Evolutionary conservation across 2,888 invertebrate species (phyloP).

Genomic region (Meta bourneti): DNA sequence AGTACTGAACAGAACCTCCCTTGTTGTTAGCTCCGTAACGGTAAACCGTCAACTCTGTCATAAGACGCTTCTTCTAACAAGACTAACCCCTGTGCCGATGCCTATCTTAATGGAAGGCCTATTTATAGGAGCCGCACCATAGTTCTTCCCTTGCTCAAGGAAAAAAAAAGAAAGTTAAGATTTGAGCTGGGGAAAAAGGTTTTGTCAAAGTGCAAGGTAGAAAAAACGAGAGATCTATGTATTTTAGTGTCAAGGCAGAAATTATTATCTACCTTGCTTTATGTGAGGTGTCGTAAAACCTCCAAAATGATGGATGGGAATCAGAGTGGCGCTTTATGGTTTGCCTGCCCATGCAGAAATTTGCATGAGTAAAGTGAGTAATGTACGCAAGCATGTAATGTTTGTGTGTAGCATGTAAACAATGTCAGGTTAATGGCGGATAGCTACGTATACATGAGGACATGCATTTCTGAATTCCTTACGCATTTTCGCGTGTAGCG

Average conservation of each 20-base stretch:
- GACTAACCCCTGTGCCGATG: slow-evolving; percentile 49
- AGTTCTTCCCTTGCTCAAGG: neutral
- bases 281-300: slow-evolving; percentile 30
- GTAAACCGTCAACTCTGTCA: slow-evolving; percentile 68
- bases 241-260: slow-evolving; percentile 23
- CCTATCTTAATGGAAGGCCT: slow-evolving; percentile 72
- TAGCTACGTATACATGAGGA: neutral
- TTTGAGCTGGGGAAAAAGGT: slow-evolving; percentile 47
- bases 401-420: neutral
- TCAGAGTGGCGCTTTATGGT: slow-evolving; percentile 22
- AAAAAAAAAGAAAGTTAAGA: slow-evolving; percentile 38
- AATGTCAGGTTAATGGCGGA: neutral
- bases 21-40: slow-evolving; percentile 66
- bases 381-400: too few relatives aligned
- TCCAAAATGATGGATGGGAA: slow-evolving; percentile 32
- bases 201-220: slow-evolving; percentile 53
- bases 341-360: neutral
- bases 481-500: too few relatives aligned
- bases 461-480: too few relatives aligned
- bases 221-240: slow-evolving; percentile 2
- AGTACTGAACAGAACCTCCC: slow-evolving; percentile 61
- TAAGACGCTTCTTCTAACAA: slow-evolving; percentile 65
- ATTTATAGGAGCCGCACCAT: slow-evolving; percentile 65
- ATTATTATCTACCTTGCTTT: slow-evolving; percentile 42
- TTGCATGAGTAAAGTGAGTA: neutral